Evolutionary conservation across 1,140 invertebrate species (phyloP), one percentile per base, ranked within the genome.

Genomic region (Zaprionus capensis): DNA sequence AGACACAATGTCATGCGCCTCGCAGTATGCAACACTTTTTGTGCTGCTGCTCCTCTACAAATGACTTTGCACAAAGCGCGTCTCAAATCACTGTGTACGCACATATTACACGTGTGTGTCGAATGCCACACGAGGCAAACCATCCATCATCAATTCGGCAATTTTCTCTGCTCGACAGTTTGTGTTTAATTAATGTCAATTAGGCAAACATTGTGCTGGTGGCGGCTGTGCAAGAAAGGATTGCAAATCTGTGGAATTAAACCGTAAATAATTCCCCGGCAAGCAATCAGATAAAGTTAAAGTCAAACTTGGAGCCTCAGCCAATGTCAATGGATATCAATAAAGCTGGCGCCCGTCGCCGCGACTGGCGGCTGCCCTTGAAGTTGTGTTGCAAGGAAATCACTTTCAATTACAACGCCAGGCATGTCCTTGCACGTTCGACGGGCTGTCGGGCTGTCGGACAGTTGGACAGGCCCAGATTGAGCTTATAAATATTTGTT

Each of bases 401-500:
- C 81, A 69, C 66, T 87, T 87, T 87, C 84, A 87, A 87, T 88
- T 87, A 88, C 81, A 62, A 51, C 75, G 75, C 31, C 63, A 70
- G 78, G 81, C 73, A 79, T 82, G 76, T 67, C 82, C 82, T 82
- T 83, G 80, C 80, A 46, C n/a, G 41, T 17, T 46, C 41, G n/a
- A 17, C 41, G 36, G 12, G 36, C 41, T 46, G 41, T 44, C 36
- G 36, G 1, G 41, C 7, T 44, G 41, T 51, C 20, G 46, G 46
- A 24, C 46, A 14, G 20, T 12, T 12, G 46, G 46, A 51, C 46
- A 51, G 46, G 22, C 17, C 4, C 4, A 14, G 46, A 78, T 78
- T 84, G 76, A 78, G 78, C 61, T 76, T 84, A 84, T 87, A 90
- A 87, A 87, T 87, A 88, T 87, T 87, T 88, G 75, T 90, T 79